Base-by-base conservation (phyloP, 2,113 vertebrate genomes). In the Scalopus aquaticus region DNA sequence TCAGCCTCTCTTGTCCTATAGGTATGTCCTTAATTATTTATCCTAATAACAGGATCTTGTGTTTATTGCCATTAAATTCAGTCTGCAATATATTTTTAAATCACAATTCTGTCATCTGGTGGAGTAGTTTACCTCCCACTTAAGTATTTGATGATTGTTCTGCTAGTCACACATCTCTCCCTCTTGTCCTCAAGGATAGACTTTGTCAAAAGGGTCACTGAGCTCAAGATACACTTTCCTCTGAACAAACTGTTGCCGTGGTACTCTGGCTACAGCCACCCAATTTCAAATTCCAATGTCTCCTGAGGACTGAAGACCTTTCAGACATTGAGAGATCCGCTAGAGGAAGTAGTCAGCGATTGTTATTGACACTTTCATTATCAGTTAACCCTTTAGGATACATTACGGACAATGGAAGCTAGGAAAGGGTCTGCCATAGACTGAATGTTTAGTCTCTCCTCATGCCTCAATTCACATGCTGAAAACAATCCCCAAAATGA, bases 51-150 rank as follows among this genome's bases (percentile, higher is more conserved):
- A 35, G n/a, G 79, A 74, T 0, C 44, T 69, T 76, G 35, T 26
- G 79, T 56, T 83, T 79, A 86, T 89, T 49, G 37, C 67, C 90
- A 74, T 91, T 82, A 95, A 93, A 91, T 82, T 89, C 83, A 65
- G 0, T 39, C n/a, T n/a, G n/a, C n/a, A n/a, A n/a, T n/a, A n/a
- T 73, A 20, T 87, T 91, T 91, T 79, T 54, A 49, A n/a, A 54
- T 94, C 79, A 76, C 83, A 94, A 96, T 83, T 76, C 82, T 89
- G 87, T 93, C 95, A 79, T 51, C 90, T 93, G 56, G 30, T 70
- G 84, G 79, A 46, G 95, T 37, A 64, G 62, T 78, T 91, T 78
- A 73, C 87, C 82, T 91, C 79, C 30, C 30, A 49, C 37, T 17
- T 90, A 51, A 12, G 83, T 16, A 32, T 60, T 15, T 5, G 73